Evolutionary conservation across 2,797 vertebrate species (phyloP).

Genomic region (Tolypeutes matacus): DNA sequence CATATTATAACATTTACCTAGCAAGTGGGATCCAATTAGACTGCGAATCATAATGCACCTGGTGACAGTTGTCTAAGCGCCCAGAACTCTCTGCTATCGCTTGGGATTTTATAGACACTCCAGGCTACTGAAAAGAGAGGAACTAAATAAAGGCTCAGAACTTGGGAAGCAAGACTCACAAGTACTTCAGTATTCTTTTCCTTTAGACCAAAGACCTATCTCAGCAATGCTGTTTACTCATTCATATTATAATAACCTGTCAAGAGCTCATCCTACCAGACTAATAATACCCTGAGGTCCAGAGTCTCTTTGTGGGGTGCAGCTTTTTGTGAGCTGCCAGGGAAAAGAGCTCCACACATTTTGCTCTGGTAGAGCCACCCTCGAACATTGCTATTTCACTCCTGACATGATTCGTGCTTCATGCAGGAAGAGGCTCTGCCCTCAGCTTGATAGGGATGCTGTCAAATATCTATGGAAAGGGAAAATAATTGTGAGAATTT

Average conservation of each 20-base stretch:
- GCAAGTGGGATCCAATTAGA: slow-evolving; percentile 51
- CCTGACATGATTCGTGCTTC: background rate
- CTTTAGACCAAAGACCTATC: background rate
- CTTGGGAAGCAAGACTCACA: background rate
- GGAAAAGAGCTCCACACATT: background rate
- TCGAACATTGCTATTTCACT: background rate
- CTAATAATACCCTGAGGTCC: background rate
- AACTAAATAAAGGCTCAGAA: background rate
- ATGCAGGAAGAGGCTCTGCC: background rate
- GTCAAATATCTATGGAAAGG: background rate
- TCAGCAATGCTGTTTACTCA: background rate
- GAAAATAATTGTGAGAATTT: background rate
- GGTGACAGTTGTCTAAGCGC: background rate
- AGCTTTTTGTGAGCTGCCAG: background rate
- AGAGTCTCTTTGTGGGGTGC: slow-evolving; percentile 13
- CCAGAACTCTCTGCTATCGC: background rate
- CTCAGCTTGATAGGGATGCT: background rate
- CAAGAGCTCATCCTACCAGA: slow-evolving; percentile 24
- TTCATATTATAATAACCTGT: background rate
- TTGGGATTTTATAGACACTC: background rate
- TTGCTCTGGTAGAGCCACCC: background rate
- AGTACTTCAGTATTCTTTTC: background rate
- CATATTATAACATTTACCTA: slow-evolving; percentile 62
- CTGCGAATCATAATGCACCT: slow-evolving; percentile 23
- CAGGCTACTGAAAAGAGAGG: background rate